phyloP scores from a whole-genome alignment of 2,888 invertebrate genomes.

The Pseudococcus viburni region DNA sequence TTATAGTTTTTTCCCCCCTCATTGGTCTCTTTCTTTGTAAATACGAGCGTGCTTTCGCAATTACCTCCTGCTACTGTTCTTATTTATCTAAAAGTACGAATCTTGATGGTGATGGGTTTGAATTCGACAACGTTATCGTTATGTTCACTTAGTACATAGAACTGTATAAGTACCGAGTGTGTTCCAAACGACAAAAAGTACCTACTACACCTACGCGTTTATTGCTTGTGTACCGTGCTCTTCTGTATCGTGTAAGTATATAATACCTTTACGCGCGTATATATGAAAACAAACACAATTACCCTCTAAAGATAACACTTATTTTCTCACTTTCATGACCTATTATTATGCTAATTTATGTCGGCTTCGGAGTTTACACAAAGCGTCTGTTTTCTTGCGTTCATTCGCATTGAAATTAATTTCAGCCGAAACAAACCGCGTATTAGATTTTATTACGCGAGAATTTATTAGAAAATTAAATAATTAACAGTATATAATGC shows the following conservation, averaged over 20 bases:
- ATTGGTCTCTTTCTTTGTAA: too few relatives aligned
- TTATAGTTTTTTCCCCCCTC: neutral
- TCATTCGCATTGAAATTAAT: constrained; percentile 51
- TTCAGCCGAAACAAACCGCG: constrained; percentile 48
- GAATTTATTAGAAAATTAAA: constrained; percentile 56
- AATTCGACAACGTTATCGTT: too few relatives aligned
- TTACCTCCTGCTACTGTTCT: neutral
- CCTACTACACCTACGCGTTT: too few relatives aligned
- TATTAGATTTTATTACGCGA: constrained; percentile 47
- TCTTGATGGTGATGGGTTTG: too few relatives aligned
- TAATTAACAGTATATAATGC: constrained; percentile 37
- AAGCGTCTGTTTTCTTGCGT: constrained; percentile 43
- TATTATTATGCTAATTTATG: constrained; percentile 59
- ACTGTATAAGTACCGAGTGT: neutral
- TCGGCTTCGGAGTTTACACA: constrained; percentile 50
- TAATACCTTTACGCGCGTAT: too few relatives aligned
- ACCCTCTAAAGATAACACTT: constrained; percentile 45
- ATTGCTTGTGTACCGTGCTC: too few relatives aligned
- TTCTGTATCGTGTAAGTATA: neutral
- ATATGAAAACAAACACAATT: constrained; percentile 43
- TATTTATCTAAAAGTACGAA: neutral
- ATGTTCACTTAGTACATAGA: neutral
- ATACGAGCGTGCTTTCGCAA: too few relatives aligned
- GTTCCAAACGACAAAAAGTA: neutral
- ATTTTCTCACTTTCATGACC: constrained; percentile 56